Evolutionary conservation across 2,797 vertebrate genomes (phyloP).

Genomic region (Danio albolineatus): DNA sequence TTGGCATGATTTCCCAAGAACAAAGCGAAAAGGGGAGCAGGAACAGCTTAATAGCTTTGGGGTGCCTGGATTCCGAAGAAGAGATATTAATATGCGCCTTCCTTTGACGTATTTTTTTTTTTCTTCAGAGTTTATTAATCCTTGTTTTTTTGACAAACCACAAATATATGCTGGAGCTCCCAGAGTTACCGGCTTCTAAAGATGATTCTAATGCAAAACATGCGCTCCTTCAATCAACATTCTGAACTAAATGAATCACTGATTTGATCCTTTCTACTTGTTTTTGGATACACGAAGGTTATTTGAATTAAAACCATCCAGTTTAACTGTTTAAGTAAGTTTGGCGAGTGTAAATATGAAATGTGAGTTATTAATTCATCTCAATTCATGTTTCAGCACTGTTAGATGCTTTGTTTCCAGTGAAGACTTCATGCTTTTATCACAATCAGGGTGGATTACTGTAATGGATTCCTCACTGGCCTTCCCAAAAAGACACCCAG

Average conservation of each 20-base stretch:
- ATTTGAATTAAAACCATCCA: not conserved
- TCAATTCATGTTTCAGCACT: no score
- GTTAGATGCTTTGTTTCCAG: no score
- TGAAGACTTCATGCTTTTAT: no score
- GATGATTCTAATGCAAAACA: conserved; percentile 14
- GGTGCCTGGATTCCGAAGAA: conserved; percentile 67
- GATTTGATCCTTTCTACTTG: conserved; percentile 4
- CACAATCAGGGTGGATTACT: no score
- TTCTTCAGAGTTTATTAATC: conserved; percentile 59
- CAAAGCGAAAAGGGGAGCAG: conserved; percentile 79
- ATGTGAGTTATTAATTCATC: not conserved
- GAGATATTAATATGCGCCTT: conserved; percentile 66
- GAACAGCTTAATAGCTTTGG: conserved; percentile 75
- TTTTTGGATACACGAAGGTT: not conserved
- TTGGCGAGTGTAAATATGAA: not conserved
- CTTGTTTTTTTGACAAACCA: conserved; percentile 40
- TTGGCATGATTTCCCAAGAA: conserved; percentile 79
- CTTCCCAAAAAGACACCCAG: no score
- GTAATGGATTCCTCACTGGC: no score
- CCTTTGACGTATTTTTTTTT: conserved; percentile 49
- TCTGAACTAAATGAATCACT: not conserved
- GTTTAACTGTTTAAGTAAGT: not conserved
- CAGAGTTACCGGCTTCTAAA: conserved; percentile 1
- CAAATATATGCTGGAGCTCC: conserved; percentile 28
- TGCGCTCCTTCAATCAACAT: conserved; percentile 17